Base-by-base conservation (phyloP, 2,797 vertebrate genomes). In the Ibycter americanus region DNA sequence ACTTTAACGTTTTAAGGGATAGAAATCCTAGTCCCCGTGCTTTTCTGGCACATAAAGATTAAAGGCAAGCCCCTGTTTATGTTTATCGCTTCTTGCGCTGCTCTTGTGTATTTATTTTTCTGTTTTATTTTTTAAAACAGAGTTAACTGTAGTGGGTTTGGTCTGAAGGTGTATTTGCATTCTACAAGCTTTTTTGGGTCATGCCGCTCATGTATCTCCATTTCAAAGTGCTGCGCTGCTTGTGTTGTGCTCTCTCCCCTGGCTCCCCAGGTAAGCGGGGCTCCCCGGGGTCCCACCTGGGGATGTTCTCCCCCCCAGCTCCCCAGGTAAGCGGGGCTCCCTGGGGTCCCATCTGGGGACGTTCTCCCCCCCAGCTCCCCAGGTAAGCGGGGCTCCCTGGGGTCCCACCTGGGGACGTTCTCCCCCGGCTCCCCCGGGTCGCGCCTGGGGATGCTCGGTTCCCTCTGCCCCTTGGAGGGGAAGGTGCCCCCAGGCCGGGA, bases 361-460 rank as follows among this genome's bases (percentile, higher is more conserved):
- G 11, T 29, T 58, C 63, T 47, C 27, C 52, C 44, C 51, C 74
- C 11, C 4, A 55, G 38, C 36, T 89, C 12, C n/a, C 14, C 55
- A 52, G 66, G 85, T 93, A 76, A 82, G 66, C n/a, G 11, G 21
- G 44, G 12, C 11, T 32, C 34, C 74, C 54, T 70, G 51, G n/a
- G 34, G 3, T 67, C 18, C 22, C 2, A 0, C 4, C 2, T 1
- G 20, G 40, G 34, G 71, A 25, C 12, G 11, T 29, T 58, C 63
- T 47, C 27, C 52, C 44, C 51, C 74, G 44, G 12, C 11, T 32
- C n/a, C 77, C 54, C 70, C 47, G n/a, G 34, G 3, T 67, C 18
- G 22, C 2, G 0, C 4, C 2, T 1, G 20, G 40, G 34, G 71
- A 25, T n/a, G n/a, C n/a, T n/a, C n/a, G n/a, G n/a, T n/a, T n/a